Evolutionary conservation across 2,888 invertebrate species (phyloP).

Genomic region (Caenorhabditis uteleia): DNA sequence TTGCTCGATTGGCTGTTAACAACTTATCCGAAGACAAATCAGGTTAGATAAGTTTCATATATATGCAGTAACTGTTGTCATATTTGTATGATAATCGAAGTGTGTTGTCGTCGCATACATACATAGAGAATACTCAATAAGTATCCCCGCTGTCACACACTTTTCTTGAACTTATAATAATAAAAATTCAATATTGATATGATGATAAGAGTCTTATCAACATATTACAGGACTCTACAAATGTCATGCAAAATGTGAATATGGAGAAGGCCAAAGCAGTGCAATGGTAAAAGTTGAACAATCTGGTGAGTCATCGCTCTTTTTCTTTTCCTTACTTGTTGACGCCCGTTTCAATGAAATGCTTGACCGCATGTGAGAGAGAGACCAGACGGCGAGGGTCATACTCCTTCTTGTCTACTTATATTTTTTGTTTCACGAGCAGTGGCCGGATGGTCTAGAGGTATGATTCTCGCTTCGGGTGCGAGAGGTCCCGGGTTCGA

Average conservation of each 20-base stretch:
- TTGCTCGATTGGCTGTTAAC: slow-evolving; percentile 59
- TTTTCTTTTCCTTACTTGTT: neutral
- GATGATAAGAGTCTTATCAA: neutral
- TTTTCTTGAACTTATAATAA: too few relatives aligned
- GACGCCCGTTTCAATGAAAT: neutral
- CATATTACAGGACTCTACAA: slow-evolving; percentile 58
- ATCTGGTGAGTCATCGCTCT: slow-evolving; percentile 36
- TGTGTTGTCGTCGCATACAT: too few relatives aligned
- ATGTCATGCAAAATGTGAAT: slow-evolving; percentile 65
- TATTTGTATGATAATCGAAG: too few relatives aligned
- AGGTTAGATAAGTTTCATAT: too few relatives aligned
- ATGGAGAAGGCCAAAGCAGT: slow-evolving; percentile 65
- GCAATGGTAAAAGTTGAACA: slow-evolving; percentile 64
- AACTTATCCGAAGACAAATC: slow-evolving; percentile 57
- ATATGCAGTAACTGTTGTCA: too few relatives aligned
- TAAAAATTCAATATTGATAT: neutral
- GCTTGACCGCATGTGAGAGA: too few relatives aligned
- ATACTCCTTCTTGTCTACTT: neutral
- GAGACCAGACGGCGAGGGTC: neutral
- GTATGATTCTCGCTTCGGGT: slow-evolving; percentile 70
- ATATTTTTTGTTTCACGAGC: too few relatives aligned
- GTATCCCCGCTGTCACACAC: too few relatives aligned
- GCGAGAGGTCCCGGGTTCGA: slow-evolving; percentile 70
- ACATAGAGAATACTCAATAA: too few relatives aligned
- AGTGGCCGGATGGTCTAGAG: slow-evolving; percentile 64